Evolutionary conservation across 1,140 invertebrate genomes (phyloP).

Genomic region (Paraescarpia echinospica): DNA sequence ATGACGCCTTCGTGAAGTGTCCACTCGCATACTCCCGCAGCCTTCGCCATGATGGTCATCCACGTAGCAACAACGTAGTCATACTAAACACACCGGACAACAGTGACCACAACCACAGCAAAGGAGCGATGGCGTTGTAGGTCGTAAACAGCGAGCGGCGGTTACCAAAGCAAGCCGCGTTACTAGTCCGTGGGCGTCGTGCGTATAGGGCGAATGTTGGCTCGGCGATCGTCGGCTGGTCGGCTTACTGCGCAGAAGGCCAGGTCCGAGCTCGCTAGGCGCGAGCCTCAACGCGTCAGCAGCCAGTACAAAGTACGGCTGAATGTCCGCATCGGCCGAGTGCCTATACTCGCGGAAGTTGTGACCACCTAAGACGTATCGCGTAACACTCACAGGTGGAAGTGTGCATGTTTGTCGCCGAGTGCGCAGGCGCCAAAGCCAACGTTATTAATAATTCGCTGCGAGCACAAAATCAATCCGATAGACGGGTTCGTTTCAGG

Average conservation of each 20-base stretch:
- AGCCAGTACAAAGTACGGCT: not conserved
- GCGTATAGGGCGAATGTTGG: not conserved
- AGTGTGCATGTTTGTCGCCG: not conserved
- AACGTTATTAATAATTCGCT: not conserved
- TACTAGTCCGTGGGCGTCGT: not conserved
- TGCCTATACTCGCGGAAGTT: not conserved
- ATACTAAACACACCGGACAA: not conserved
- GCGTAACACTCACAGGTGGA: not conserved
- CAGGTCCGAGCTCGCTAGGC: not conserved
- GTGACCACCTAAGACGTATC: not conserved
- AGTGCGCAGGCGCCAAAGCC: not conserved
- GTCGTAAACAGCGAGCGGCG: not conserved
- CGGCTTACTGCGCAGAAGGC: not conserved
- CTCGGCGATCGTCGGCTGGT: no score
- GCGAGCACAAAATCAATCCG: not conserved
- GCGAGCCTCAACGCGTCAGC: not conserved
- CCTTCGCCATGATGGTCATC: not conserved
- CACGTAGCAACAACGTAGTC: not conserved
- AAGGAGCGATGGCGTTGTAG: not conserved
- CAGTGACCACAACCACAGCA: not conserved
- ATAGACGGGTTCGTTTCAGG: not conserved
- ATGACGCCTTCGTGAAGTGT: not conserved
- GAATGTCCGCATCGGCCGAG: not conserved
- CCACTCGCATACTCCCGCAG: not conserved
- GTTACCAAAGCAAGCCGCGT: conserved; percentile 3